Conservation (phyloP, 2,797 vertebrate genomes). For the Lutjanus argentimaculatus region DNA sequence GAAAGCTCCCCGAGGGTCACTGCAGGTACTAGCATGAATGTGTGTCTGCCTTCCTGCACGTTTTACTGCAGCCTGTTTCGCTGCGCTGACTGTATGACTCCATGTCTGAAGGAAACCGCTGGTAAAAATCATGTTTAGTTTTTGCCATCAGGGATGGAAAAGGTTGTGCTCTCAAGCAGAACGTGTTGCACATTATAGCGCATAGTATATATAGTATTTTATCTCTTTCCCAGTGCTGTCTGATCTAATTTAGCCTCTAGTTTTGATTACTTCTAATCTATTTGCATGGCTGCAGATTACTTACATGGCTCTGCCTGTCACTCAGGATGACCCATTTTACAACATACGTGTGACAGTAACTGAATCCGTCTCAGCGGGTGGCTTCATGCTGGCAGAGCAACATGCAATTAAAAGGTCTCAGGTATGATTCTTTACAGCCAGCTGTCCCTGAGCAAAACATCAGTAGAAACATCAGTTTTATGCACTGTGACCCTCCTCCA, state of each 20-base stretch:
- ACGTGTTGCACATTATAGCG: not conserved
- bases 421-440: not conserved
- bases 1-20: not conserved
- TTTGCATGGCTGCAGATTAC: slow-evolving; percentile 17
- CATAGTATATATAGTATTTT: not conserved
- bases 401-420: not conserved
- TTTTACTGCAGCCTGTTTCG: slow-evolving; percentile 12
- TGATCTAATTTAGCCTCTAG: not conserved
- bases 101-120: slow-evolving; percentile 1
- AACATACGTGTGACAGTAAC: slow-evolving; percentile 16
- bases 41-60: not conserved
- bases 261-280: slow-evolving; percentile 13
- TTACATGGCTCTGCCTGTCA: slow-evolving; percentile 9
- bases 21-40: slow-evolving; percentile 22
- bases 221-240: not conserved
- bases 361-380: slow-evolving; percentile 7
- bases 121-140: slow-evolving; percentile 3
- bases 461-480: not conserved
- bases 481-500: not conserved
- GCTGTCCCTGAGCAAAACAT: not conserved
- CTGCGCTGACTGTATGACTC: not conserved
- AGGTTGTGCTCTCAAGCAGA: not conserved
- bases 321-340: slow-evolving; percentile 19
- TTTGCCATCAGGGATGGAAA: not conserved
- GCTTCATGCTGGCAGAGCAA: not conserved